Conservation (phyloP, 2,113 vertebrate species). For the Acrocephalus arundinaceus region DNA sequence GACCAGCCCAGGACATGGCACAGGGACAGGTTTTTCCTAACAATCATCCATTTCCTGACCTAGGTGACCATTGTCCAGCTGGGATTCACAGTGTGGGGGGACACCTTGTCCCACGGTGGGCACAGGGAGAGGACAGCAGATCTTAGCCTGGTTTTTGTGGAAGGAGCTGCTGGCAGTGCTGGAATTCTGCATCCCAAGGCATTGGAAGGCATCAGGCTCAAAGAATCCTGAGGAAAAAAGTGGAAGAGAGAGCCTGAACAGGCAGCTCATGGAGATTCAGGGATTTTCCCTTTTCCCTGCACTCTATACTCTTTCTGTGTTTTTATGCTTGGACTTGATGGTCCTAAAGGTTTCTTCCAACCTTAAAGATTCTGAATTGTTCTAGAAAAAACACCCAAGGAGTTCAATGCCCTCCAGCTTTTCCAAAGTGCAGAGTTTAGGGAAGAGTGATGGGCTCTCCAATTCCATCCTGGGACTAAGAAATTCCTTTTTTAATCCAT, state of each 20-base stretch:
- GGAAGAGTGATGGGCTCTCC: background rate
- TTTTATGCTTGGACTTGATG: too few relatives aligned
- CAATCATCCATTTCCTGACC: background rate
- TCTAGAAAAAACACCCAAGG: rapidly evolving
- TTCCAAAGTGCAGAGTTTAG: background rate
- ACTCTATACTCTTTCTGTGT: background rate
- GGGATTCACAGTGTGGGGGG: background rate
- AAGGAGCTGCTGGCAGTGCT: background rate
- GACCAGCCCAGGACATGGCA: too few relatives aligned
- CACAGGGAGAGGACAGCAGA: background rate
- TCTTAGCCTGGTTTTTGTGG: background rate
- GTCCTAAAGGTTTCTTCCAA: background rate
- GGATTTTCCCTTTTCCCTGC: background rate
- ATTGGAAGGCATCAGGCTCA: background rate
- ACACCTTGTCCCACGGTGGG: background rate
- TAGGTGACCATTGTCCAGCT: background rate
- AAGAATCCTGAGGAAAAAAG: background rate
- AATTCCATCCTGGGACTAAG: background rate
- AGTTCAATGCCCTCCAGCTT: background rate
- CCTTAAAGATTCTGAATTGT: background rate
- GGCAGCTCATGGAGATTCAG: background rate
- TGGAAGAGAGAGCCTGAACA: background rate
- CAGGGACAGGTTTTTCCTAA: background rate
- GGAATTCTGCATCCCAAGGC: background rate
- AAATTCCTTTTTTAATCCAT: background rate